phyloP scores from a whole-genome alignment of 2,888 invertebrate genomes.

The Nysson spinosus region DNA sequence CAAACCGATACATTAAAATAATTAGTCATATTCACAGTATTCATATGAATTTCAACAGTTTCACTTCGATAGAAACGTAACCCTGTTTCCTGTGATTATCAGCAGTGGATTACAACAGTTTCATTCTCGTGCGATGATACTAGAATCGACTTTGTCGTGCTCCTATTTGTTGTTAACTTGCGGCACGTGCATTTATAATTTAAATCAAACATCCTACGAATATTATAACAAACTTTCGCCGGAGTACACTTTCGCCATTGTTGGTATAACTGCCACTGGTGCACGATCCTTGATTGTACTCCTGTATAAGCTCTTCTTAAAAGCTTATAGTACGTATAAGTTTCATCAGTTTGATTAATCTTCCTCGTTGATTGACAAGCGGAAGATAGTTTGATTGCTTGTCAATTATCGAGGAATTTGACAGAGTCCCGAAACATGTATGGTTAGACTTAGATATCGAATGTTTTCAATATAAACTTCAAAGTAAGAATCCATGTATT shows the following conservation, averaged over 20 bases:
- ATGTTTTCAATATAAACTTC: no score
- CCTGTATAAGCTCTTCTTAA: conserved; percentile 57
- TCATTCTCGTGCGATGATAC: conserved; percentile 56
- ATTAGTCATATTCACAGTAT: no score
- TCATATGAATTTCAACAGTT: no score
- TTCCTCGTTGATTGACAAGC: no score
- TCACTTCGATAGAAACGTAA: no score
- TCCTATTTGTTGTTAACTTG: conserved; percentile 60
- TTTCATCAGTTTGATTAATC: no score
- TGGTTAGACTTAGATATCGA: neutral
- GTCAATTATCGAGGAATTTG: no score
- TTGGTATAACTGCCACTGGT: conserved; percentile 59
- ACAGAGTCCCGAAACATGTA: neutral
- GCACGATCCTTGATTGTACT: conserved; percentile 55
- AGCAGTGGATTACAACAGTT: neutral
- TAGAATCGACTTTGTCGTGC: conserved; percentile 60
- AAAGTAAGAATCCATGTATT: no score
- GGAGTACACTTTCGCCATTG: conserved; percentile 50
- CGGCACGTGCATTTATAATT: conserved; percentile 55
- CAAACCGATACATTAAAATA: neutral
- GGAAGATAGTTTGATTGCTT: no score
- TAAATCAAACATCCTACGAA: conserved; percentile 42
- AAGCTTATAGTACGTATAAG: conserved; percentile 45
- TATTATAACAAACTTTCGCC: conserved; percentile 44
- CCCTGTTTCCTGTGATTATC: neutral